Evolutionary conservation across 2,888 invertebrate genomes (phyloP), one percentile per base, ranked within the genome.

Genomic region (Willowsia nigromaculata): DNA sequence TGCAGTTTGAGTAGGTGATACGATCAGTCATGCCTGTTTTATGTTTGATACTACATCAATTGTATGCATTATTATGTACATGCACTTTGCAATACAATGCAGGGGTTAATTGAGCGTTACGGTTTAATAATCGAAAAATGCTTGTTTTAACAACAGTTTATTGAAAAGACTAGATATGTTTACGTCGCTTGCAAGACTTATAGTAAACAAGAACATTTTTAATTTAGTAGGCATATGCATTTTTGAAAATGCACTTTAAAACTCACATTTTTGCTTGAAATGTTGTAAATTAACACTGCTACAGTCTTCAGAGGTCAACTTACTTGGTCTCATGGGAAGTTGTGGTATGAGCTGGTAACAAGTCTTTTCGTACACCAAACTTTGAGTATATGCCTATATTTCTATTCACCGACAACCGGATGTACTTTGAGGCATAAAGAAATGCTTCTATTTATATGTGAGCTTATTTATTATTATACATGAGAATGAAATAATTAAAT

Each of bases 371-470:
- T n/a, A n/a, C n/a, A n/a, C n/a, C n/a, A n/a, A n/a, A 62, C 15
- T 30, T 27, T 13, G 27, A 15, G 15, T 30, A 62, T 1, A 62
- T 7, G 15, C 4, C 15, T 62, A 27, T 62, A 30, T 71, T 71
- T 43, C 40, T 71, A 37, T n/a, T 18, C 5, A 6, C n/a, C 33
- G 40, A n/a, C n/a, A n/a, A 71, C 68, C 68, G 68, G 68, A 71
- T 71, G 68, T 40, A 71, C 68, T 71, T 43, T 71, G 25, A 71
- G n/a, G n/a, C 25, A 40, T n/a, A 37, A n/a, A 50, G 6, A 37
- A 37, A 43, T 43, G 11, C 43, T 43, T 3, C 50, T 50, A 50
- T 50, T 18, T 50, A 50, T 50, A 22, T 25, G 9, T 4, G 9
- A 22, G 50, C 50, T 3, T 50, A 50, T 13, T 13, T 47, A 47